Percentiles rank a stretch among this genome's conserved stretches.
Conservation (phyloP, 2,797 vertebrate genomes). For the Vireo griseus region DNA sequence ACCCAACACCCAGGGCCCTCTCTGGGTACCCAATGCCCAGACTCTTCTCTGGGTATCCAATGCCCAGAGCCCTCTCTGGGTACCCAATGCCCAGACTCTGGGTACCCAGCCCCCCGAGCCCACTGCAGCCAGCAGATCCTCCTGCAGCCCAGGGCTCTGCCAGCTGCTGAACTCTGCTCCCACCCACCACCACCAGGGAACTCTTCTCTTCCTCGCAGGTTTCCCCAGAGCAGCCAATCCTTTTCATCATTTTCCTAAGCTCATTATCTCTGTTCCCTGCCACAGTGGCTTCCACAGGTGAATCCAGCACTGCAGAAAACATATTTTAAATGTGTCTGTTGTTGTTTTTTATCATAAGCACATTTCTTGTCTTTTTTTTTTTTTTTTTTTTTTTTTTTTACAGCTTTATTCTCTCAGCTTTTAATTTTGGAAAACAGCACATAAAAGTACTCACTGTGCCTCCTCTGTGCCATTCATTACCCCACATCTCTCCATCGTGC, state of each 20-base stretch:
- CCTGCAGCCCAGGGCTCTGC: not conserved
- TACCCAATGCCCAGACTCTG: no score
- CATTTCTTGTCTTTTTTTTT: not conserved
- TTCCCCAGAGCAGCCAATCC: not conserved
- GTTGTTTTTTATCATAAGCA: not conserved
- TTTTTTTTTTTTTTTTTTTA: not conserved
- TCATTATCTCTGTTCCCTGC: not conserved
- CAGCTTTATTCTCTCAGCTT: not conserved
- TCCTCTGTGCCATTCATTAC: not conserved
- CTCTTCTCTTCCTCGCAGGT: not conserved
- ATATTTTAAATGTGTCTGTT: not conserved
- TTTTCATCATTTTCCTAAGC: not conserved
- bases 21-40: no score
- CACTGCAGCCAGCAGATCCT: not conserved
- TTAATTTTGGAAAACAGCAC: conserved; percentile 8
- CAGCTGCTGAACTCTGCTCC: not conserved
- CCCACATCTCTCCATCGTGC: not conserved
- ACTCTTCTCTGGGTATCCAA: no score
- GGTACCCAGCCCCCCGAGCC: no score
- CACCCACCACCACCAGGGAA: not conserved
- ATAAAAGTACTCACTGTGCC: not conserved
- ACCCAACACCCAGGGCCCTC: no score
- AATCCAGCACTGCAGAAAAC: not conserved
- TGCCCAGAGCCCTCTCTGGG: no score
- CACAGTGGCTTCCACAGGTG: not conserved